These are phyloP conservation scores for Sebastes minor DNA, from an alignment of 2,797 vertebrate genomes.

Conservation along the genomic window DNA sequence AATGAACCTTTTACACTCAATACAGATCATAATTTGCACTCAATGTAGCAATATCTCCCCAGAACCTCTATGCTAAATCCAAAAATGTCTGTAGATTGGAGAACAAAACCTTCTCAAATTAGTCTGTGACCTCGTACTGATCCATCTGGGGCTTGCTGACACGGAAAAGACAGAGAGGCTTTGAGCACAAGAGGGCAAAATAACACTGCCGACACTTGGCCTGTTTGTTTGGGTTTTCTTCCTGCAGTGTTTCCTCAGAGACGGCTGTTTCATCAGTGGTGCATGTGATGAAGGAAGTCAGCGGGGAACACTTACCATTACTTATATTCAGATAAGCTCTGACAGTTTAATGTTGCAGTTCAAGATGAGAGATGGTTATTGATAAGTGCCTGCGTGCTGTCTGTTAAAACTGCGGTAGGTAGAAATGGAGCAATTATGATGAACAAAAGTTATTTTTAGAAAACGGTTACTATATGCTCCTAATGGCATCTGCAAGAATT, in stretches of 20 bases:
- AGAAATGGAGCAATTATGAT: no score
- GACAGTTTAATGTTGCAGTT: neutral
- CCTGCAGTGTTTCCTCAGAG: neutral
- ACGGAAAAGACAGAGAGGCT: conserved; percentile 16
- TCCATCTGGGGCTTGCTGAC: conserved; percentile 32
- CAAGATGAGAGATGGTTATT: neutral
- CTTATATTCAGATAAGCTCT: conserved; percentile 7
- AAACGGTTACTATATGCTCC: no score
- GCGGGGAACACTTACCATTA: neutral
- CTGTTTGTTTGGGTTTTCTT: neutral
- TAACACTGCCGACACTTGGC: neutral
- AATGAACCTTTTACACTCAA: neutral
- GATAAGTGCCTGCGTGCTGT: neutral
- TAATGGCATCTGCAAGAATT: no score
- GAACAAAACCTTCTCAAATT: conserved; percentile 33
- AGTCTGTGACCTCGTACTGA: conserved; percentile 24
- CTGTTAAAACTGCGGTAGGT: neutral
- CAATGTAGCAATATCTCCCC: neutral
- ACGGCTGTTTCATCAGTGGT: neutral
- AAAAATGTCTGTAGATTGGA: neutral
- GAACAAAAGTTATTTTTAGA: no score
- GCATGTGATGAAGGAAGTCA: neutral
- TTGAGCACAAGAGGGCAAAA: conserved; percentile 4
- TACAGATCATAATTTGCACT: neutral
- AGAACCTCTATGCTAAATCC: neutral